phyloP scores from a whole-genome alignment of 2,797 vertebrate genomes.

The Coluber constrictor region DNA sequence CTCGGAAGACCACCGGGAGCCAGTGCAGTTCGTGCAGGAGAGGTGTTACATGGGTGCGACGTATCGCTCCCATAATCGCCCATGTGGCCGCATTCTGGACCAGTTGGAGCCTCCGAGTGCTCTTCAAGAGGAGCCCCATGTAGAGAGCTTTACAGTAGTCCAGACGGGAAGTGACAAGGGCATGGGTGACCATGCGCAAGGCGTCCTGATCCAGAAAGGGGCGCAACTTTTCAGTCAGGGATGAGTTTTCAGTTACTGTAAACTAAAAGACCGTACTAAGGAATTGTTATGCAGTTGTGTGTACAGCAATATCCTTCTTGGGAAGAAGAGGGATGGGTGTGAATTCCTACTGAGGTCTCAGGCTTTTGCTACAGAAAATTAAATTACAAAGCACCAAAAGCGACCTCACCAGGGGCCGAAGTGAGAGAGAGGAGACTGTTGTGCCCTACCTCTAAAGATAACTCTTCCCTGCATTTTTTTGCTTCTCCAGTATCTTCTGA shows the following conservation, averaged over 20 bases:
- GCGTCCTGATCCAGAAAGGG: no score
- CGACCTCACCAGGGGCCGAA: background rate
- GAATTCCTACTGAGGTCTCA: background rate
- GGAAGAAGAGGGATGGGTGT: background rate
- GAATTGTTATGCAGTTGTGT: background rate
- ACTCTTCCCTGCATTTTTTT: background rate
- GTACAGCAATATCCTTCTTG: background rate
- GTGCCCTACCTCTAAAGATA: background rate
- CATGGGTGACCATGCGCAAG: no score
- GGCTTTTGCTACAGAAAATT: background rate
- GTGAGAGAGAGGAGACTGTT: background rate
- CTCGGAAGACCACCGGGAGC: no score
- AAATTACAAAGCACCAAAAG: background rate
- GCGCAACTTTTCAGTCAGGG: no score
- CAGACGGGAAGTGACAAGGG: no score
- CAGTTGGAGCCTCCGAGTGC: no score
- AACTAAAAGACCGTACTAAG: background rate
- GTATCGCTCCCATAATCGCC: no score
- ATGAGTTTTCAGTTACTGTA: background rate
- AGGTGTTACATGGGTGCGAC: no score
- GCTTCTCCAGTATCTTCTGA: background rate
- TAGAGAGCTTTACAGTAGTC: no score
- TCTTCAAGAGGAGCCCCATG: no score
- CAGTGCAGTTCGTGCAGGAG: no score
- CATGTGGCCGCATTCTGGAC: no score